Evolutionary conservation across 2,797 vertebrate species (phyloP), one percentile per base, ranked within the genome.

Genomic region (Heteromormyrus szaboi): DNA sequence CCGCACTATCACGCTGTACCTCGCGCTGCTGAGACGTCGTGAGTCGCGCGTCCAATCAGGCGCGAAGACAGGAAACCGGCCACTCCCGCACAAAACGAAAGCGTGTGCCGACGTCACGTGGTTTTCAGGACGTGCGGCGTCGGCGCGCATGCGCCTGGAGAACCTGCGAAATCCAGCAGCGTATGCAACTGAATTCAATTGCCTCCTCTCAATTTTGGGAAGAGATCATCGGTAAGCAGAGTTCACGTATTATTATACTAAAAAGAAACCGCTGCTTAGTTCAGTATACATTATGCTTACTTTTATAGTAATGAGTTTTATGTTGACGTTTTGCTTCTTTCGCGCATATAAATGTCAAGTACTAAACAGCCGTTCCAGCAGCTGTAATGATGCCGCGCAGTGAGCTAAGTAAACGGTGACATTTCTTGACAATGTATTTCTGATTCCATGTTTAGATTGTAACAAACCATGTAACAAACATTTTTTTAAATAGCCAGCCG

Each of bases 351-450:
- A 29, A 86, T 65, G 56, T 25, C 83, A 53, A 51, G 50, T 53
- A 85, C 48, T 14, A 85, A 19, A 79, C 72, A 84, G 81, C 4
- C n/a, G 51, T 72, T 54, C 33, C 44, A 81, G 54, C 88, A 89
- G 83, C 84, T 89, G 62, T 62, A 86, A 86, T 89, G 84, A 76
- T 89, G 62, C 46, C 88, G 59, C 84, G 14, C 9, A 85, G 88
- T 54, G 84, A 50, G 83, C 48, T 41, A 76, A 25, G 12, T 85
- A 76, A 46, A 85, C 19, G 84, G 86, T 46, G 37, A 59, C 25
- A 65, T 87, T 65, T 44, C n/a, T 59, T 44, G 29, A 65, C 22
- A 22, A 22, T 50, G 41, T 50, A 11, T 50, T 12, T 50, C 9
- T 29, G 46, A 50, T 14, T 25, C 0, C 41, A 84, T 50, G 19